These are phyloP conservation scores for Brachionus rubens DNA, from an alignment of 1,140 invertebrate genomes.

Conservation along the genomic window DNA sequence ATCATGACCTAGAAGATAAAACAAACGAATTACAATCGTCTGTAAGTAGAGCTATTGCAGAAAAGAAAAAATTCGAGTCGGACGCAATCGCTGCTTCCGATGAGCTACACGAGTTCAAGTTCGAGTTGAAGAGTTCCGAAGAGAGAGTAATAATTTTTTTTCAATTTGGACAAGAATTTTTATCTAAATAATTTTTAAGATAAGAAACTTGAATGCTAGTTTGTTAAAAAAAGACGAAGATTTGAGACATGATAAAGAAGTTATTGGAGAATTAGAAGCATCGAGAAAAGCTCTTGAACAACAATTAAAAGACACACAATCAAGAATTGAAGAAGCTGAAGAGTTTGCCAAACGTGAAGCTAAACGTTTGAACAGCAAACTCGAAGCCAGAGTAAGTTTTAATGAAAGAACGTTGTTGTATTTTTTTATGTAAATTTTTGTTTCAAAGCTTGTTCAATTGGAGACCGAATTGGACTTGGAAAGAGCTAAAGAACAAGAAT, in stretches of 20 bases:
- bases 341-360: constrained; percentile 41
- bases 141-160: constrained; percentile 18
- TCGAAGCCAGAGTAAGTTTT: constrained; percentile 41
- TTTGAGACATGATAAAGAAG: constrained; percentile 44
- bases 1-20: constrained; percentile 32
- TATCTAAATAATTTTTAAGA: background rate
- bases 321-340: constrained; percentile 46
- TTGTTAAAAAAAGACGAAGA: constrained; percentile 41
- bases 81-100: background rate
- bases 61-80: constrained; percentile 46
- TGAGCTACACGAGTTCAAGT: constrained; percentile 31
- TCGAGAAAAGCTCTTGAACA: constrained; percentile 9
- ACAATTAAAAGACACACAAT: constrained; percentile 31
- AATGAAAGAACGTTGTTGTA: background rate
- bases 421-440: background rate
- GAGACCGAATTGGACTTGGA: constrained; percentile 41
- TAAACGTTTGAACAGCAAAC: constrained; percentile 29
- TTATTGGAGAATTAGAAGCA: background rate
- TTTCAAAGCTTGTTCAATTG: constrained; percentile 33
- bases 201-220: background rate
- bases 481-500: constrained; percentile 36
- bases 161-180: background rate
- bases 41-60: constrained; percentile 34
- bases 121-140: constrained; percentile 7
- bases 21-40: background rate